Base-by-base conservation (phyloP, 1,140 invertebrate species). In the Phenacoccus solenopsis region DNA sequence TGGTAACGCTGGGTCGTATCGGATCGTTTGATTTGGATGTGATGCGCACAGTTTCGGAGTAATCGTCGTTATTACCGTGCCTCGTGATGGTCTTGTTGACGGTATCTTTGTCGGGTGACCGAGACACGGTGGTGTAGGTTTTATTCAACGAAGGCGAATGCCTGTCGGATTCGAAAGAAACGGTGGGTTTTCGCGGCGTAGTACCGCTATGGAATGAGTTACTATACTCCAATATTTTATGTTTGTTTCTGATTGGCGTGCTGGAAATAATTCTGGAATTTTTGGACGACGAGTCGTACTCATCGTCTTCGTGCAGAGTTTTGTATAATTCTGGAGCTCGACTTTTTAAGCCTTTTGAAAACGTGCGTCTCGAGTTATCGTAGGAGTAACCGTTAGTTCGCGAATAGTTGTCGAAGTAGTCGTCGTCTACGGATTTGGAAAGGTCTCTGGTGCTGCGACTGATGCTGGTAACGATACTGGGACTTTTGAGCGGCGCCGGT, bases 391-490 rank as follows among this genome's bases (percentile, higher is more conserved):
- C 10, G 59, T n/a, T 4, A 20, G 67, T 28, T 49, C 69, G 69
- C 25, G 69, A 70, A 59, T 25, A 49, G 38, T 49, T 10, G 38
- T 73, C 76, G 70, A 81, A 81, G 16, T 78, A 77, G 70, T 75
- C 76, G 49, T 75, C 78, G 64, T 73, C 74, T 4, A 2, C 20
- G 71, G 71, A 30, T 57, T 75, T 59, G 24, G 70, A 68, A 7
- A 92, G 77, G 76, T 91, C 89, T 69, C 85, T 83, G 72, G 90
- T 89, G 75, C 89, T 91, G 67, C 90, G 83, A 77, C 86, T 91
- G 27, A 92, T 89, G 73, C 89, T 89, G 56, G 88, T 89, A 4
- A 93, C 86, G 69, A 93, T 89, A 35, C 88, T 88, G 0, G 90
- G 90, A 76, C 89, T 91, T 75, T 91, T 91, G 0, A 93, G 78